A percentile compares a stretch with the other conserved stretches of the same genome.
phyloP scores from a whole-genome alignment of 92 coral and sea anemone genomes.

The Diadumene lineata region DNA sequence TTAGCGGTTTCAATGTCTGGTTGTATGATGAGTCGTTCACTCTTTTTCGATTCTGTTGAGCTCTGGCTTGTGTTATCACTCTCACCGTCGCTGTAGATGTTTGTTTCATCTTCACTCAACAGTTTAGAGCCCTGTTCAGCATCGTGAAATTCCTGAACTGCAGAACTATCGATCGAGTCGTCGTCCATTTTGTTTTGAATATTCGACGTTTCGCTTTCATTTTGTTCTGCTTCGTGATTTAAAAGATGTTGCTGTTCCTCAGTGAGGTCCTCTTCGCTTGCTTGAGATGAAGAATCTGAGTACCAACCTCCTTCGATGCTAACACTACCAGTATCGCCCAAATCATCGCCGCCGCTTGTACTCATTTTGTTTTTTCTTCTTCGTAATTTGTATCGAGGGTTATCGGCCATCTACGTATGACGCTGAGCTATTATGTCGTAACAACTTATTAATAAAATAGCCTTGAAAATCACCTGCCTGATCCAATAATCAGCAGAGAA shows the following conservation, averaged over 20 bases:
- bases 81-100: constrained; percentile 9
- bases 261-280: constrained; percentile 1
- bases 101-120: background rate
- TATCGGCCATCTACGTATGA: constrained; percentile 34
- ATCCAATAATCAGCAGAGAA: background rate
- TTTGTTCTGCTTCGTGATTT: background rate
- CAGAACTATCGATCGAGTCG: background rate
- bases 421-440: constrained; percentile 17
- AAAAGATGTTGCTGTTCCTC: background rate
- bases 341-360: constrained; percentile 20
- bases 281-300: constrained; percentile 33
- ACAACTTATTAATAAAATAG: constrained; percentile 3
- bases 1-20: constrained; percentile 48
- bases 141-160: background rate
- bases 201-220: background rate
- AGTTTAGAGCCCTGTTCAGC: constrained; percentile 1
- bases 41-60: constrained; percentile 2
- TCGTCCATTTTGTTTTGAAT: background rate
- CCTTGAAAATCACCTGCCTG: background rate
- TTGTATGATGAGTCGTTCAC: constrained; percentile 26
- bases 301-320: constrained; percentile 35
- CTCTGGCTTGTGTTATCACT: constrained; percentile 2
- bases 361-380: constrained; percentile 31
- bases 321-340: constrained; percentile 37
- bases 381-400: constrained; percentile 13